Evolutionary conservation across 2,797 vertebrate species (phyloP).

Genomic region (Esox lucius): DNA sequence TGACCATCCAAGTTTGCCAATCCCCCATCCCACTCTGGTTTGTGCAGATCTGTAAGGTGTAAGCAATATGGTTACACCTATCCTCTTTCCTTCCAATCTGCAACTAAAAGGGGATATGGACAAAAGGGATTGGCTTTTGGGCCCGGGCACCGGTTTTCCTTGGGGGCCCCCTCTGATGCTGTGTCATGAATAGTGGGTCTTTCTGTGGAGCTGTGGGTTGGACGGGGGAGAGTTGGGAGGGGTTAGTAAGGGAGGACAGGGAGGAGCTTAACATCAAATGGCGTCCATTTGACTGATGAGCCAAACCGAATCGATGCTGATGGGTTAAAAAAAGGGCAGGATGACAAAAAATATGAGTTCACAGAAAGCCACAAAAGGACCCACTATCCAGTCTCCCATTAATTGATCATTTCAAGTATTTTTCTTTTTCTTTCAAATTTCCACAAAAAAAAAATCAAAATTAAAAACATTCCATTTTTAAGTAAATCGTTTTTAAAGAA

Average conservation of each 20-base stretch:
- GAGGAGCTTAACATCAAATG: conserved; percentile 38
- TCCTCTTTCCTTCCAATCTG: background rate
- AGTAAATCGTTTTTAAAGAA: background rate
- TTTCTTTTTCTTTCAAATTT: background rate
- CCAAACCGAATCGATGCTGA: conserved; percentile 70
- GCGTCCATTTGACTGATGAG: conserved; percentile 53
- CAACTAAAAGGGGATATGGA: background rate
- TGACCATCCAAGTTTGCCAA: background rate
- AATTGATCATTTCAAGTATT: background rate
- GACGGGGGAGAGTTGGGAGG: conserved; percentile 39
- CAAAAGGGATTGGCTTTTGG: background rate
- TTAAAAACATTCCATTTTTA: background rate
- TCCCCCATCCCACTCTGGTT: background rate
- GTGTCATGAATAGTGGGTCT: conserved; percentile 73
- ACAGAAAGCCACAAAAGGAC: conserved; percentile 99
- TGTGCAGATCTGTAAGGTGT: background rate
- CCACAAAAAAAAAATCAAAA: background rate
- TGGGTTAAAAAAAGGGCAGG: conserved; percentile 44
- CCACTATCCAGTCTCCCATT: conserved; percentile 90
- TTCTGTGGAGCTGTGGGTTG: conserved; percentile 79
- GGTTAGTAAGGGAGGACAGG: conserved; percentile 64
- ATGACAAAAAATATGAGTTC: conserved; percentile 60
- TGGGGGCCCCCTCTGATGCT: background rate
- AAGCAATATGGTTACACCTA: conserved; percentile 3
- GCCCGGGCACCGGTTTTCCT: background rate